phyloP scores from a whole-genome alignment of 2,113 vertebrate species.

The Phoenicopterus ruber region DNA sequence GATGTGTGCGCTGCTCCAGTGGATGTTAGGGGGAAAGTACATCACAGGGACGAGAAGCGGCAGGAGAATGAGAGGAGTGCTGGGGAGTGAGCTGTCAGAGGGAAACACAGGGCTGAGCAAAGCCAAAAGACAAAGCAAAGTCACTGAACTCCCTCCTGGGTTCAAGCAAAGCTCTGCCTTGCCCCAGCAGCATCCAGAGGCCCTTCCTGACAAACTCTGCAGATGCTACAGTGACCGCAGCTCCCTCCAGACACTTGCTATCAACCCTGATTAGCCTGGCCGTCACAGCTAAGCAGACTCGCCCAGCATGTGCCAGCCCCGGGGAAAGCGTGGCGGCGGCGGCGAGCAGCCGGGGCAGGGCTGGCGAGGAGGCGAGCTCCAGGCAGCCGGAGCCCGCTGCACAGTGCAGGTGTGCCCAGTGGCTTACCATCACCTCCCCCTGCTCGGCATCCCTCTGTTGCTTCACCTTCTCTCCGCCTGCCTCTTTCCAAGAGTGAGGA shows the following conservation, averaged over 20 bases:
- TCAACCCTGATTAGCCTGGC: neutral
- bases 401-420: accelerated
- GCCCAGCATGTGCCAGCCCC: neutral
- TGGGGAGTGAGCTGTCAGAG: neutral
- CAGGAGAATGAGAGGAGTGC: neutral
- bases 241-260: conserved; percentile 18
- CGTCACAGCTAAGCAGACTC: neutral
- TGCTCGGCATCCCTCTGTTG: accelerated
- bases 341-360: neutral
- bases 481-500: neutral
- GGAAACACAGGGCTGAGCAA: neutral
- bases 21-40: accelerated
- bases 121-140: neutral
- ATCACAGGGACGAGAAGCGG: neutral
- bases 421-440: accelerated
- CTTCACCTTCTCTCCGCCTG: neutral
- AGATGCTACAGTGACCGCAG: neutral
- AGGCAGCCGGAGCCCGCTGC: neutral
- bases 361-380: neutral
- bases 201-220: neutral
- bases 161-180: neutral
- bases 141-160: neutral
- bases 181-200: neutral
- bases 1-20: accelerated
- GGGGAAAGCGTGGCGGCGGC: neutral